Percentiles rank a stretch among this genome's conserved stretches.
phyloP scores from a whole-genome alignment of 1,140 invertebrate species.

The Harlomillsia oculata region DNA sequence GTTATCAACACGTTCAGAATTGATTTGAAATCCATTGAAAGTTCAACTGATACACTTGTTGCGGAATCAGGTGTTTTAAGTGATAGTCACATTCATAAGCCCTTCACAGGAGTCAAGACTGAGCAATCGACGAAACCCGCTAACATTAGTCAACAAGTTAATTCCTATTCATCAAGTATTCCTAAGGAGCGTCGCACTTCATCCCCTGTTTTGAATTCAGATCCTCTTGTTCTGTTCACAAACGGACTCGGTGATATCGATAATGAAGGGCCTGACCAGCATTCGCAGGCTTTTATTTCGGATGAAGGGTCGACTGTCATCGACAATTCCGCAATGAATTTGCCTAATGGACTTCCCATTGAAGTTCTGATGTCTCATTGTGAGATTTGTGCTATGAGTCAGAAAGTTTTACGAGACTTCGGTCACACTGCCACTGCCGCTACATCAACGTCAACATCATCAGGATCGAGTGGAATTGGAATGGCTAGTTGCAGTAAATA shows the following conservation, averaged over 20 bases:
- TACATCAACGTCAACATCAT: slow-evolving; percentile 6
- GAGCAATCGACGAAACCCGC: no score
- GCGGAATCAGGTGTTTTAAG: slow-evolving; percentile 37
- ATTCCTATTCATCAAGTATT: no score
- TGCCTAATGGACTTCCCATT: neutral
- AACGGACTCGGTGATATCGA: no score
- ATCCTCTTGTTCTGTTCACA: no score
- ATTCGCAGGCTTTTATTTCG: no score
- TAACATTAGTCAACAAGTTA: no score
- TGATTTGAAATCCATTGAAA: slow-evolving; percentile 39
- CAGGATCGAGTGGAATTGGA: slow-evolving; percentile 14
- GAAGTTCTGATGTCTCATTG: neutral
- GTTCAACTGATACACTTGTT: slow-evolving; percentile 45
- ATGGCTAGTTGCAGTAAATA: slow-evolving; percentile 19
- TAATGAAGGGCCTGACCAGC: no score
- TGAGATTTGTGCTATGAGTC: slow-evolving; percentile 28
- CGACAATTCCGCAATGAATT: no score
- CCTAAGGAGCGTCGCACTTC: no score
- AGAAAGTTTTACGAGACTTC: slow-evolving; percentile 8
- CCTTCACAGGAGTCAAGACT: slow-evolving; percentile 5
- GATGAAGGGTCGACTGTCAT: no score
- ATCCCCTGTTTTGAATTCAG: no score
- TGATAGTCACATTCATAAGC: slow-evolving; percentile 17
- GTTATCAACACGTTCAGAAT: slow-evolving; percentile 21
- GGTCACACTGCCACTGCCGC: slow-evolving; percentile 39